phyloP scores from a whole-genome alignment of 1,140 invertebrate genomes.

The Heliconius hermathena region DNA sequence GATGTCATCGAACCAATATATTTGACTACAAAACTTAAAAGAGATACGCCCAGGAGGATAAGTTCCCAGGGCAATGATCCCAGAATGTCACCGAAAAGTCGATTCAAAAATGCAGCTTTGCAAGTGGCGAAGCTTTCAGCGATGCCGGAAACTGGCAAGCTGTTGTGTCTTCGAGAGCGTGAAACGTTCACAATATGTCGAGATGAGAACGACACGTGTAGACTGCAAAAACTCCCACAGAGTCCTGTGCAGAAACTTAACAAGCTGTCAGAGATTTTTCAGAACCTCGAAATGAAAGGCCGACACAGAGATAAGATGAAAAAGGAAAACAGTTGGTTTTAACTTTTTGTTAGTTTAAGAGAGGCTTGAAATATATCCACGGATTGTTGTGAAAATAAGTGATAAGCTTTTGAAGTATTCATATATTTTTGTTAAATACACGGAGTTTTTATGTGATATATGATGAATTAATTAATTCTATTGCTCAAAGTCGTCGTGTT shows the following conservation, averaged over 20 bases:
- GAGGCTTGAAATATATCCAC: conserved; percentile 41
- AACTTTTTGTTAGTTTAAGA: conserved; percentile 35
- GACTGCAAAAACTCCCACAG: conserved; percentile 58
- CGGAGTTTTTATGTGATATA: conserved; percentile 48
- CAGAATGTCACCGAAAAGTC: conserved; percentile 64
- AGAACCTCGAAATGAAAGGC: conserved; percentile 67
- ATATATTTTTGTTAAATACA: conserved; percentile 49
- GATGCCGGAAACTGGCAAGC: conserved; percentile 67
- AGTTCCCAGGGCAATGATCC: conserved; percentile 32
- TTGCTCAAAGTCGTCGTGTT: conserved; percentile 73
- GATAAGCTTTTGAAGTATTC: conserved; percentile 46
- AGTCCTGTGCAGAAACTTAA: conserved; percentile 64
- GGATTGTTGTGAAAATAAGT: conserved; percentile 49
- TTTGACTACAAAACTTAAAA: conserved; percentile 54
- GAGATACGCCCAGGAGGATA: conserved; percentile 40
- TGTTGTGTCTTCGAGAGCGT: conserved; percentile 67
- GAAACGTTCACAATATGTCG: conserved; percentile 53
- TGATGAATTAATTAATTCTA: conserved; percentile 37
- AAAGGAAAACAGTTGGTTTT: conserved; percentile 79
- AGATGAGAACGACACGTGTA: conserved; percentile 54
- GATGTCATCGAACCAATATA: conserved; percentile 73
- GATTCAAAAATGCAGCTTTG: conserved; percentile 73
- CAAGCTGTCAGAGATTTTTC: conserved; percentile 72
- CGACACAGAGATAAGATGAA: conserved; percentile 67
- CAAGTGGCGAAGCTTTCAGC: conserved; percentile 66